Percentiles rank a stretch among this genome's conserved stretches.
Conservation (phyloP, 2,113 vertebrate genomes). For the Physeter macrocephalus region DNA sequence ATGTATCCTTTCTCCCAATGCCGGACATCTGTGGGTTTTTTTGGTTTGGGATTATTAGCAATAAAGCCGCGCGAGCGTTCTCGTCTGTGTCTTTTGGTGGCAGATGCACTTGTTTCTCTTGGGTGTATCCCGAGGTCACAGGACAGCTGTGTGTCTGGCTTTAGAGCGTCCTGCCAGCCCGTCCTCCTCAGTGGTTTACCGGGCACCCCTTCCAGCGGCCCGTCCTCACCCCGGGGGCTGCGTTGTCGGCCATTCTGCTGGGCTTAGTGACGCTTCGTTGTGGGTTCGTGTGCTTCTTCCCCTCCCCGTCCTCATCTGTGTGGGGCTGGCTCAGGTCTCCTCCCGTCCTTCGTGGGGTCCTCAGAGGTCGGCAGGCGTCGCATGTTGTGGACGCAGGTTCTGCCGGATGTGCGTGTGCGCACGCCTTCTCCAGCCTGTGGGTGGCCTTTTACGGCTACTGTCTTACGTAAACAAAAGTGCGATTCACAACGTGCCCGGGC, state of each 20-base stretch:
- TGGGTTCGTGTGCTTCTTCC: rapidly evolving
- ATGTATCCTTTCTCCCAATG: rapidly evolving
- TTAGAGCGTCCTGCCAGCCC: background rate
- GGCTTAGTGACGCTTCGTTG: rapidly evolving
- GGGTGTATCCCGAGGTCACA: rapidly evolving
- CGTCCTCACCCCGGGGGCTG: background rate
- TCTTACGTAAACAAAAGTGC: background rate
- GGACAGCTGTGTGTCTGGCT: background rate
- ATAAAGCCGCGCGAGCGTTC: rapidly evolving
- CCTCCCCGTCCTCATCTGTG: background rate
- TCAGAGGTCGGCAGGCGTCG: too few species aligned
- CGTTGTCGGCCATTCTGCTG: rapidly evolving
- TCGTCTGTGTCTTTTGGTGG: background rate
- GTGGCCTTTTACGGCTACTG: background rate
- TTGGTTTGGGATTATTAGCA: rapidly evolving
- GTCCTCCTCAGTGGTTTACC: rapidly evolving
- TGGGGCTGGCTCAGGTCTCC: background rate
- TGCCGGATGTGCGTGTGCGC: rapidly evolving
- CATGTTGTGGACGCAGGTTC: too few species aligned
- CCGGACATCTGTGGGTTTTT: rapidly evolving
- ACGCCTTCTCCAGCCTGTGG: background rate
- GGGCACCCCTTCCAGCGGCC: rapidly evolving
- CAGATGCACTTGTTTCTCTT: rapidly evolving
- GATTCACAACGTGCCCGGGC: rapidly evolving
- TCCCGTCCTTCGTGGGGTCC: rapidly evolving